These are phyloP conservation scores for Eufriesea mexicana DNA, from an alignment of 1,140 invertebrate species.

Conservation along the genomic window DNA sequence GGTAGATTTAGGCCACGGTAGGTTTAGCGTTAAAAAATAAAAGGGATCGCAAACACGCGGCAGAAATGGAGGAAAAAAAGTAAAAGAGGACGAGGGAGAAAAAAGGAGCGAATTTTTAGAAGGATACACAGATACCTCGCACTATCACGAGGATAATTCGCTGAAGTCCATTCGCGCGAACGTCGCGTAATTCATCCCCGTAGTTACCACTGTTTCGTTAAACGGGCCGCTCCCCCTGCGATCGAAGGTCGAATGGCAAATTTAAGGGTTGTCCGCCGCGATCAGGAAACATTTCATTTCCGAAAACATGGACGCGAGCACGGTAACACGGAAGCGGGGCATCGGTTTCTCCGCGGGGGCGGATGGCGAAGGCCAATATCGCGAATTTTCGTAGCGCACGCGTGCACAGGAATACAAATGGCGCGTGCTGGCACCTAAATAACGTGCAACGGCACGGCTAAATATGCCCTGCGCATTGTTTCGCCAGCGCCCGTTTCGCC, in stretches of 20 bases:
- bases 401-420: constrained; percentile 53
- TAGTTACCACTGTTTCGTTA: background rate
- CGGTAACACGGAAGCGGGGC: background rate
- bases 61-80: too few species aligned
- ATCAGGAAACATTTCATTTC: constrained; percentile 57
- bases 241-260: background rate
- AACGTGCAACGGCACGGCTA: constrained; percentile 35
- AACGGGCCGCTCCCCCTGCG: background rate
- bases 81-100: too few species aligned
- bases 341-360: constrained; percentile 12
- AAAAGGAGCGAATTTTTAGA: too few species aligned
- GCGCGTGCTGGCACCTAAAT: constrained; percentile 29
- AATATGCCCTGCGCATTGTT: constrained; percentile 46
- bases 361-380: constrained; percentile 38
- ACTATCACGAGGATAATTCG: too few species aligned
- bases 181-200: background rate
- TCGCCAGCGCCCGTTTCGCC: constrained; percentile 1
- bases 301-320: constrained; percentile 34
- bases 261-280: constrained; percentile 1
- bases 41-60: too few species aligned
- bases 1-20: too few species aligned
- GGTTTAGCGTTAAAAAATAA: too few species aligned
- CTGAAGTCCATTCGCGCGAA: too few species aligned
- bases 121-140: too few species aligned
- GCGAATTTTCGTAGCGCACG: constrained; percentile 37